A percentile compares a stretch with the other conserved stretches of the same genome.
Conservation (phyloP, 2,888 invertebrate species). For the Tenthredo notha region DNA sequence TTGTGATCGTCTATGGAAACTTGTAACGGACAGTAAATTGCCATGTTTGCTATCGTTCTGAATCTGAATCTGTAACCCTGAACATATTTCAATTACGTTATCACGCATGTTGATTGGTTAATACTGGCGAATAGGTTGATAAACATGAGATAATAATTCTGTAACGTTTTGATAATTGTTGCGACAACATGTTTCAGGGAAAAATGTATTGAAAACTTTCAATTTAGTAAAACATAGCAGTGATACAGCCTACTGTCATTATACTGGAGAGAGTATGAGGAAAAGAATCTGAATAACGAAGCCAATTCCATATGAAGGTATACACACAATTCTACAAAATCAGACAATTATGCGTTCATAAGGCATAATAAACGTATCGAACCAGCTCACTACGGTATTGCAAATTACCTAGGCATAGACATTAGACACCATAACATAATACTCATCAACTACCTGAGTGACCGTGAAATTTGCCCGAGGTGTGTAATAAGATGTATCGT, state of each 20-base stretch:
- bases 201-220: too few species aligned
- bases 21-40: not conserved
- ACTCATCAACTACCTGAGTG: conserved; percentile 59
- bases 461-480: conserved; percentile 64
- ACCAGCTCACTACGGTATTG: not conserved
- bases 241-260: too few species aligned
- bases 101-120: not conserved
- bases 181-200: too few species aligned
- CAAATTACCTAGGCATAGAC: not conserved
- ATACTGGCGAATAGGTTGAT: not conserved
- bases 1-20: not conserved
- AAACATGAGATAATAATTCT: too few species aligned
- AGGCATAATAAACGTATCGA: too few species aligned
- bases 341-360: too few species aligned
- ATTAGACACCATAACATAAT: not conserved
- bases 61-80: conserved; percentile 72
- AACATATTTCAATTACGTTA: not conserved
- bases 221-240: too few species aligned
- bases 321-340: too few species aligned
- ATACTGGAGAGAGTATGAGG: too few species aligned
- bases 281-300: too few species aligned
- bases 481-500: not conserved
- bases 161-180: too few species aligned
- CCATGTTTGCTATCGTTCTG: conserved; percentile 61
- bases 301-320: too few species aligned